phyloP scores from a whole-genome alignment of 2,888 invertebrate species.

The Polylopha cassiicola region DNA sequence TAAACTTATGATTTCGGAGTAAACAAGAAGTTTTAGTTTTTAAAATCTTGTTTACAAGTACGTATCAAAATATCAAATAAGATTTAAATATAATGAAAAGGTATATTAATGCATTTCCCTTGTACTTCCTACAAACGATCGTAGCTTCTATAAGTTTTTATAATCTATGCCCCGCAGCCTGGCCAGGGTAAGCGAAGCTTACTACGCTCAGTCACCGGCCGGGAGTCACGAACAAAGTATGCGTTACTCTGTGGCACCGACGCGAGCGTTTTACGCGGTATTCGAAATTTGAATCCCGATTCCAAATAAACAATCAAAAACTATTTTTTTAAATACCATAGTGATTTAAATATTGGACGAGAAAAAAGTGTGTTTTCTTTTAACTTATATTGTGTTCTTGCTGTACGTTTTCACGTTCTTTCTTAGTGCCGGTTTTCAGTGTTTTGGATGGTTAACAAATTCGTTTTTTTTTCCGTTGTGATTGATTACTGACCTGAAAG shows the following conservation, averaged over 20 bases:
- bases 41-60: too few relatives aligned
- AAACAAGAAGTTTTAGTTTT: too few relatives aligned
- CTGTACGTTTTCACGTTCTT: conserved; percentile 30
- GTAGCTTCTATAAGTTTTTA: conserved; percentile 25
- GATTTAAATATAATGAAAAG: too few relatives aligned
- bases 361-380: conserved; percentile 19
- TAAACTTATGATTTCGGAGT: too few relatives aligned
- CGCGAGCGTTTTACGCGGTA: conserved; percentile 31
- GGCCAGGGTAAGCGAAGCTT: conserved; percentile 67
- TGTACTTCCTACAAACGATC: not conserved
- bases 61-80: too few relatives aligned
- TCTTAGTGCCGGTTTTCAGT: conserved; percentile 24
- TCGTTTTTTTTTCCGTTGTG: conserved; percentile 26
- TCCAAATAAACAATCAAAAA: conserved; percentile 31
- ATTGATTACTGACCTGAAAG: conserved; percentile 27
- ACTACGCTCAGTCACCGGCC: conserved; percentile 66
- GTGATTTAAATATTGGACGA: conserved; percentile 9
- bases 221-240: conserved; percentile 35
- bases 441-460: conserved; percentile 23
- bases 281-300: conserved; percentile 47
- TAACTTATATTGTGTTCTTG: conserved; percentile 22
- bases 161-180: conserved; percentile 58
- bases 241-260: conserved; percentile 26
- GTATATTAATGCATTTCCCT: conserved; percentile 11
- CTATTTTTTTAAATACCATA: conserved; percentile 4